Evolutionary conservation across 2,113 vertebrate species (phyloP).

Genomic region (Synodontis membranacea): DNA sequence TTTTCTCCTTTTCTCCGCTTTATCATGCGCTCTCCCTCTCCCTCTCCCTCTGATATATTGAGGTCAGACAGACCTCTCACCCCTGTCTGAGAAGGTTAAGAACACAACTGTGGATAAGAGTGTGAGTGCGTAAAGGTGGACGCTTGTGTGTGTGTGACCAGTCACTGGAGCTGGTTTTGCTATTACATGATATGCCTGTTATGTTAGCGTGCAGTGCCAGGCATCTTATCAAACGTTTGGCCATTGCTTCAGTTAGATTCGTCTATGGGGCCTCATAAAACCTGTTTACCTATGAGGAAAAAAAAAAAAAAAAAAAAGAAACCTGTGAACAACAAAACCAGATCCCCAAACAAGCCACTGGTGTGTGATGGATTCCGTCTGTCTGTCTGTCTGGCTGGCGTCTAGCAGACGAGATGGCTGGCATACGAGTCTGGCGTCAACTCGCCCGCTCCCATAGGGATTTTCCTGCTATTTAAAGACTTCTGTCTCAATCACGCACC

Average conservation of each 20-base stretch:
- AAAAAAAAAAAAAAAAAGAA: conserved; percentile 15
- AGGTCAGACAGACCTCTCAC: background rate
- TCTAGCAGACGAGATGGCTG: background rate
- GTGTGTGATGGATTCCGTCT: conserved; percentile 51
- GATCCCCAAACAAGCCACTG: conserved; percentile 57
- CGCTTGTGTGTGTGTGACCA: background rate
- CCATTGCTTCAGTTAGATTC: background rate
- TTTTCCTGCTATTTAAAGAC: conserved; percentile 25
- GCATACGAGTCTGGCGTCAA: background rate
- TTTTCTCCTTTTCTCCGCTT: background rate
- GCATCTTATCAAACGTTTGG: background rate
- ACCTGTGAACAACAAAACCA: conserved; percentile 23
- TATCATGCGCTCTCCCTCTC: background rate
- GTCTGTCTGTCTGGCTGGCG: conserved; percentile 29
- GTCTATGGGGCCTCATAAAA: background rate
- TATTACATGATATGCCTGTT: background rate
- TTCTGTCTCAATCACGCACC: conserved; percentile 47
- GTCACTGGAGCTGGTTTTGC: background rate
- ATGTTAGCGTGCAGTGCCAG: background rate
- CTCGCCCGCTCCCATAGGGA: background rate
- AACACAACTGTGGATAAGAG: background rate
- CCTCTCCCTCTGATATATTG: background rate
- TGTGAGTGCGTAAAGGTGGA: background rate
- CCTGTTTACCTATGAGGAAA: background rate
- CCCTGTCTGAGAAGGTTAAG: conserved; percentile 22